A percentile compares a stretch with the other conserved stretches of the same genome.
These are phyloP conservation scores for Eutrigla gurnardus DNA, from an alignment of 2,797 vertebrate genomes.

Conservation along the genomic window DNA sequence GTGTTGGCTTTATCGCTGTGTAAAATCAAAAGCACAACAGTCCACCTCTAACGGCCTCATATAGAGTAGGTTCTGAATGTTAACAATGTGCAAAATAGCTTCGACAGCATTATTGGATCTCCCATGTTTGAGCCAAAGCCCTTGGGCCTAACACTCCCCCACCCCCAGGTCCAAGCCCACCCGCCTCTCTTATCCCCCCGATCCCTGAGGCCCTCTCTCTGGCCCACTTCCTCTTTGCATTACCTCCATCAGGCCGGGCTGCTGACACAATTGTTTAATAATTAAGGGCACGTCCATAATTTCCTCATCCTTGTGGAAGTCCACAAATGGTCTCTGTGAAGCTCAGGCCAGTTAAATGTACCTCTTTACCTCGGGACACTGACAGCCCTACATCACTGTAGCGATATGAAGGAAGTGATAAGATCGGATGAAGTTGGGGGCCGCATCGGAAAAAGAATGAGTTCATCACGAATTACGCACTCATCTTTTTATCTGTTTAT, in stretches of 20 bases:
- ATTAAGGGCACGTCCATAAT: constrained; percentile 85
- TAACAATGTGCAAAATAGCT: constrained; percentile 70
- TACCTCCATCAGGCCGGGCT: constrained; percentile 85
- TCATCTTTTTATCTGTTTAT: constrained; percentile 28
- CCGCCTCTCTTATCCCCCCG: constrained; percentile 56
- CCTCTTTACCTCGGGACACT: constrained; percentile 61
- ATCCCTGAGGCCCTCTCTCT: constrained; percentile 73
- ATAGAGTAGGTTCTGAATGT: constrained; percentile 46
- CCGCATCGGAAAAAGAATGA: background rate
- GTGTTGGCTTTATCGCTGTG: constrained; percentile 22
- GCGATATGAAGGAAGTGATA: constrained; percentile 35
- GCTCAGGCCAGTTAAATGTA: constrained; percentile 74
- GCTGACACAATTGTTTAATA: constrained; percentile 88
- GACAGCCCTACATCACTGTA: constrained; percentile 49
- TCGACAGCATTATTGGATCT: constrained; percentile 74
- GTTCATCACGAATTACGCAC: constrained; percentile 31
- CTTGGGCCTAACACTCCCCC: constrained; percentile 57
- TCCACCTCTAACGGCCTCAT: constrained; percentile 43
- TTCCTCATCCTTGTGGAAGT: constrained; percentile 82
- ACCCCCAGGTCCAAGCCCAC: constrained; percentile 66
- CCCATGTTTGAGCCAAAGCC: constrained; percentile 59
- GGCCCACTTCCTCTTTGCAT: constrained; percentile 85
- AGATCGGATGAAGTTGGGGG: constrained; percentile 4
- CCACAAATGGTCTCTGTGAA: constrained; percentile 81
- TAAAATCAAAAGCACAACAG: constrained; percentile 31